Percentiles rank a stretch among this genome's conserved stretches.
Evolutionary conservation across 2,113 vertebrate species (phyloP).

Genomic region (Speoplatyrhinus poulsoni): DNA sequence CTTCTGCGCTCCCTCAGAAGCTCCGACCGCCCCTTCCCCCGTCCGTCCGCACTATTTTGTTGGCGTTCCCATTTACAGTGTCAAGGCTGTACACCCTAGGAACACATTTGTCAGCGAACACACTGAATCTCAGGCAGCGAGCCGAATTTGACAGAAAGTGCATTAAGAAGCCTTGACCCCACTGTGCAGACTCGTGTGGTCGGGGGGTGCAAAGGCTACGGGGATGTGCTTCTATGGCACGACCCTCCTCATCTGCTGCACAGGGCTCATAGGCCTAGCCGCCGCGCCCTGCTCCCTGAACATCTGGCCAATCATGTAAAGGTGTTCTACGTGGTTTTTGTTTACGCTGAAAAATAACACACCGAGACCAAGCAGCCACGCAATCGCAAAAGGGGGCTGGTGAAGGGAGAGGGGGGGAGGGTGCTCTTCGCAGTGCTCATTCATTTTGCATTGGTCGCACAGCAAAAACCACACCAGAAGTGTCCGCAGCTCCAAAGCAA

Average conservation of each 20-base stretch:
- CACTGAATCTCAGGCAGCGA: too few species aligned
- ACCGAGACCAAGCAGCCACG: constrained; percentile 63
- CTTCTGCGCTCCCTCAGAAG: too few species aligned
- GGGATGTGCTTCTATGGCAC: constrained; percentile 58
- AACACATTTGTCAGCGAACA: too few species aligned
- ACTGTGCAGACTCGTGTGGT: constrained; percentile 23
- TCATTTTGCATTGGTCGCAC: neutral
- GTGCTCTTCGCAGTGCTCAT: too few species aligned
- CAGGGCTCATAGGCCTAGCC: constrained; percentile 42
- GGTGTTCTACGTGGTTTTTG: constrained; percentile 64
- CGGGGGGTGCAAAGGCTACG: constrained; percentile 34
- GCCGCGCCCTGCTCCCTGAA: neutral
- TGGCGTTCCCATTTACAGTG: too few species aligned
- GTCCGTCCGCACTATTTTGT: too few species aligned
- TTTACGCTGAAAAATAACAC: constrained; percentile 58
- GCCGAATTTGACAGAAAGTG: too few species aligned
- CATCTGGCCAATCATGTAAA: constrained; percentile 73
- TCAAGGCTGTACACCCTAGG: too few species aligned
- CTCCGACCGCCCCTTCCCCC: too few species aligned
- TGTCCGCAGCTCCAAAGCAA: constrained; percentile 68
- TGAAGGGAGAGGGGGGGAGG: too few species aligned
- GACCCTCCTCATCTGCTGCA: constrained; percentile 66
- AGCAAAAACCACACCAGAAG: constrained; percentile 36
- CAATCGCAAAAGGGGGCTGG: constrained; percentile 17
- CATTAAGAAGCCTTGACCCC: too few species aligned